phyloP scores from a whole-genome alignment of 2,113 vertebrate genomes.

The Synodontis membranacea region DNA sequence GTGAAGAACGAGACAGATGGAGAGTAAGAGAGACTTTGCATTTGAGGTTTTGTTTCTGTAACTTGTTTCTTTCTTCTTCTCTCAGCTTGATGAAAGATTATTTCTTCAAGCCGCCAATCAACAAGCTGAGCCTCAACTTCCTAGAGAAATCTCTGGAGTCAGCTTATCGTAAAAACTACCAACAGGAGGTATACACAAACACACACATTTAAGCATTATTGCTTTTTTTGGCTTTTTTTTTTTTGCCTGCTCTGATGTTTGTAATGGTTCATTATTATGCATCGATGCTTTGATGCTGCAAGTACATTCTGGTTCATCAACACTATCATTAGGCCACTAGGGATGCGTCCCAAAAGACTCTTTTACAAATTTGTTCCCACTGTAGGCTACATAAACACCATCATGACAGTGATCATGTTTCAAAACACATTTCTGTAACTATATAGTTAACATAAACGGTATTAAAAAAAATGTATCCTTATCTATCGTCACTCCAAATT shows the following conservation, averaged over 20 bases:
- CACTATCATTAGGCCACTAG: background rate
- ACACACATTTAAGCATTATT: no score
- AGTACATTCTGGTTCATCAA: background rate
- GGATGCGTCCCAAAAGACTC: background rate
- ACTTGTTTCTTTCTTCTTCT: constrained; percentile 31
- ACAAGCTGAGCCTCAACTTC: constrained; percentile 95
- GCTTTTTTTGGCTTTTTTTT: background rate
- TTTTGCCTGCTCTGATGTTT: background rate
- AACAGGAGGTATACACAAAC: constrained; percentile 81
- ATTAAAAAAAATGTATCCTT: background rate
- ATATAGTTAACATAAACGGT: background rate
- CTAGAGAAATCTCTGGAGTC: constrained; percentile 86
- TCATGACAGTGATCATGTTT: background rate
- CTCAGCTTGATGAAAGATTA: constrained; percentile 97
- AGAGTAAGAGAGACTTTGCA: background rate
- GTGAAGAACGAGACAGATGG: constrained; percentile 62
- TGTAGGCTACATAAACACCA: background rate
- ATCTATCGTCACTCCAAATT: background rate
- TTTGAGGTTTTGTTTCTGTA: background rate
- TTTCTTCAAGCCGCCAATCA: constrained; percentile 98
- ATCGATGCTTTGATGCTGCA: background rate
- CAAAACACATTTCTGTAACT: background rate
- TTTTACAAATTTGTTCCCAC: background rate
- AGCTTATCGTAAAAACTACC: constrained; percentile 88
- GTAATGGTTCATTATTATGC: background rate